These are phyloP conservation scores for Ispidina lecontei DNA, from an alignment of 2,797 vertebrate species.

Conservation along the genomic window DNA sequence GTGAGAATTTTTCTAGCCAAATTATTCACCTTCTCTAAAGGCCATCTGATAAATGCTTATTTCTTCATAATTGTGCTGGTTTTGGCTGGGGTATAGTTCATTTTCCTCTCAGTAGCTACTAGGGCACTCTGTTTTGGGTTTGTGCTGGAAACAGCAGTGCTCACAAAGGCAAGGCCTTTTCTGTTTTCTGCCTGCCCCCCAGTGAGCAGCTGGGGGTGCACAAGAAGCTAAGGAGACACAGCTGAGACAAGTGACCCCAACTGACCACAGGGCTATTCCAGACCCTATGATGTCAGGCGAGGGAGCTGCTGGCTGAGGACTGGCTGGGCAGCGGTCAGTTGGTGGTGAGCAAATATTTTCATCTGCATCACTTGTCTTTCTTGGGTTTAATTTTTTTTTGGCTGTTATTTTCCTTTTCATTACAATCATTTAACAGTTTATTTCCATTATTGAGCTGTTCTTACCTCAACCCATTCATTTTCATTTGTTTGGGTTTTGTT, in stretches of 20 bases:
- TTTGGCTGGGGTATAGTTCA: background rate
- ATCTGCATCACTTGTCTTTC: background rate
- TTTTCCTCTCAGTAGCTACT: background rate
- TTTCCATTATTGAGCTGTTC: background rate
- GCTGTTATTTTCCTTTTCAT: background rate
- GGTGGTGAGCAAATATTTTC: background rate
- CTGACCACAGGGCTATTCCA: background rate
- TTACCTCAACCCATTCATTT: background rate
- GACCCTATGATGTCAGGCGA: background rate
- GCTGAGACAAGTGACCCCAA: background rate
- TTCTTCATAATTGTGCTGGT: constrained; percentile 64
- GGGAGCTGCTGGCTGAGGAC: background rate
- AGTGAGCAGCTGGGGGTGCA: fast-evolving
- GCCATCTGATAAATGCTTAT: constrained; percentile 79
- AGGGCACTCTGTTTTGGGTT: background rate
- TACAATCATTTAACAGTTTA: background rate
- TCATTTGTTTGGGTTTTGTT: background rate
- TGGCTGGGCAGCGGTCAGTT: background rate
- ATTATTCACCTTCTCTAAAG: constrained; percentile 76
- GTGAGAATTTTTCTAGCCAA: constrained; percentile 52
- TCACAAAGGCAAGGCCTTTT: background rate
- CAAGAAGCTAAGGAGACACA: background rate
- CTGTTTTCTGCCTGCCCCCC: background rate
- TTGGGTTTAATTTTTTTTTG: background rate
- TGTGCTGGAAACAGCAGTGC: background rate